Conservation (phyloP, 2,113 vertebrate genomes). For the Electrona antarctica region DNA sequence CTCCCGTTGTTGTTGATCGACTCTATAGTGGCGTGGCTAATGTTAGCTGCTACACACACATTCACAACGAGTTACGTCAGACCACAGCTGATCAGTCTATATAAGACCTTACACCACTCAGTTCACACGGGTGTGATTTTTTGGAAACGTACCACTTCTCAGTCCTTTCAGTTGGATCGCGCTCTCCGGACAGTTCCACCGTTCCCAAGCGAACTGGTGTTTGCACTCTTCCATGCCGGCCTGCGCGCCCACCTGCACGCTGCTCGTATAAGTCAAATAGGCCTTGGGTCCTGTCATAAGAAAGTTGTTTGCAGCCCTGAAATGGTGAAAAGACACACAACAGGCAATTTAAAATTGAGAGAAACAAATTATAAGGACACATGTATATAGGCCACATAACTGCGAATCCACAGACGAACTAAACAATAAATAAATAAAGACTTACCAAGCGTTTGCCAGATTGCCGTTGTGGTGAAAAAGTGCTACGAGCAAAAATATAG, state of each 20-base stretch:
- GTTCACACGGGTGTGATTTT: too few species aligned
- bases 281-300: constrained; percentile 96
- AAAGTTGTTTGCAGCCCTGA: constrained; percentile 93
- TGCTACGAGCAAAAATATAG: constrained; percentile 70
- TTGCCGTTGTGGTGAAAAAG: constrained; percentile 61
- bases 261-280: constrained; percentile 87
- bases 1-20: too few species aligned
- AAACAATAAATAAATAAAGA: background rate
- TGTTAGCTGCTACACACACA: too few species aligned
- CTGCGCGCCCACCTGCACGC: constrained; percentile 89
- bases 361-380: background rate
- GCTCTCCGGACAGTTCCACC: constrained; percentile 96
- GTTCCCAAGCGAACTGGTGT: constrained; percentile 94
- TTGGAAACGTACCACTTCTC: constrained; percentile 80
- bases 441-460: constrained; percentile 86
- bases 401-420: background rate
- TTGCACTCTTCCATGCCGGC: constrained; percentile 91
- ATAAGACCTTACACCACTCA: too few species aligned
- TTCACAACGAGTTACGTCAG: too few species aligned
- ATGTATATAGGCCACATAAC: background rate
- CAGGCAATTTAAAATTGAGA: constrained; percentile 14
- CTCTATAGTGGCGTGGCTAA: too few species aligned
- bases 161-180: constrained; percentile 88
- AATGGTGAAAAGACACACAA: constrained; percentile 35
- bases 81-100: too few species aligned